A percentile compares a stretch with the other conserved stretches of the same genome.
Evolutionary conservation across 2,113 vertebrate genomes (phyloP).

Genomic region (Prietella phreatophila): DNA sequence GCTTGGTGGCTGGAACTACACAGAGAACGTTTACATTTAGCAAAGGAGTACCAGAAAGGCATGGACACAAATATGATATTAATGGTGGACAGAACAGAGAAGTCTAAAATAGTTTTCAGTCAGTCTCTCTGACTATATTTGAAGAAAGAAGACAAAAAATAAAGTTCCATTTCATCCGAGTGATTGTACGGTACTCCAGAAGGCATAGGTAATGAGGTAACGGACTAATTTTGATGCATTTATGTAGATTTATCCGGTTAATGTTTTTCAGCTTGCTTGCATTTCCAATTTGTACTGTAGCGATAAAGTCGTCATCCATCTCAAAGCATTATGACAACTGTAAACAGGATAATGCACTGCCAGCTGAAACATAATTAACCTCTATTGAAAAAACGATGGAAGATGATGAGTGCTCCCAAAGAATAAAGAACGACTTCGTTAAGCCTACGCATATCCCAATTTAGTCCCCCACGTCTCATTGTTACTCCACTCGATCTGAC

Average conservation of each 20-base stretch:
- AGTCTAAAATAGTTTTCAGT: background rate
- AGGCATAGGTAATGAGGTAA: background rate
- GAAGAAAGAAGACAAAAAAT: too few species aligned
- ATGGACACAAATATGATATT: background rate
- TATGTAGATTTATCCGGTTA: background rate
- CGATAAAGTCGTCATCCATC: background rate
- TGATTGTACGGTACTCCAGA: background rate
- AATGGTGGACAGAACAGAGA: background rate
- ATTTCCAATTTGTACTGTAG: background rate
- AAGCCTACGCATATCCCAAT: background rate
- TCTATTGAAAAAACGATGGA: background rate
- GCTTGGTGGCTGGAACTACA: slow-evolving; percentile 92
- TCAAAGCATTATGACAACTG: background rate
- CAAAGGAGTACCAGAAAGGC: background rate
- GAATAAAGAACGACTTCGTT: background rate
- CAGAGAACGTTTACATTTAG: slow-evolving; percentile 27
- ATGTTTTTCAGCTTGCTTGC: background rate
- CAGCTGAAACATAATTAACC: slow-evolving; percentile 5
- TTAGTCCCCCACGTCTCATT: background rate
- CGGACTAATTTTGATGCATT: background rate
- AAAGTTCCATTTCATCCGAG: background rate
- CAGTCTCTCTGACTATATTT: background rate
- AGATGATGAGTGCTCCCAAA: background rate
- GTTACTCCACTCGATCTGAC: background rate
- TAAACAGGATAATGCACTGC: background rate